Conservation (phyloP, 1,140 invertebrate genomes). For the Heliconius nattereri region DNA sequence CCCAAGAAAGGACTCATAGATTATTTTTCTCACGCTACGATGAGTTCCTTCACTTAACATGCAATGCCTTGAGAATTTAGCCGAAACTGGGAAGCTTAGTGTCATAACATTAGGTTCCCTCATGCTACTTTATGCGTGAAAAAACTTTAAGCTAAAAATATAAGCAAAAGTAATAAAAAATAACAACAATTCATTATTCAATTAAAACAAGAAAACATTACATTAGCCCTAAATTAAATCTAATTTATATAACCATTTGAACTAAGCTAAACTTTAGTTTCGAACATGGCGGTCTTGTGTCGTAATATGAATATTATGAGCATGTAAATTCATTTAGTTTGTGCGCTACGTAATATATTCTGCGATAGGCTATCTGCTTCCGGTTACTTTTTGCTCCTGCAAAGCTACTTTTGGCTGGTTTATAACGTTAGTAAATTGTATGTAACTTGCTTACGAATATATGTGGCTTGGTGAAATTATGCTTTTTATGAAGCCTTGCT, state of each 20-base stretch:
- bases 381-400: constrained; percentile 33
- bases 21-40: too few relatives aligned
- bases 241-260: constrained; percentile 11
- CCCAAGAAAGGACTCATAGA: too few relatives aligned
- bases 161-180: neutral
- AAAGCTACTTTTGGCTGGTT: constrained; percentile 5
- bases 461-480: neutral
- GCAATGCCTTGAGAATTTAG: too few relatives aligned
- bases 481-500: too few relatives aligned
- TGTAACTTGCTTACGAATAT: neutral
- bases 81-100: too few relatives aligned
- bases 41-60: too few relatives aligned
- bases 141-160: neutral
- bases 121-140: neutral
- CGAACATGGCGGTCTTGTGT: neutral
- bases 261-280: neutral
- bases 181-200: neutral
- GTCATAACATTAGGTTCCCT: too few relatives aligned
- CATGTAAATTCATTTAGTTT: constrained; percentile 37
- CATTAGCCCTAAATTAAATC: neutral
- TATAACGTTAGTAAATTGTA: neutral
- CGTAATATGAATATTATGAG: constrained; percentile 33
- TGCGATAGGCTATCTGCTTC: constrained; percentile 38
- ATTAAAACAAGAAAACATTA: neutral
- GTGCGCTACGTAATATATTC: constrained; percentile 34